A percentile compares a stretch with the other conserved stretches of the same genome.
These are phyloP conservation scores for Sardina pilchardus DNA, from an alignment of 2,113 vertebrate species.

Conservation along the genomic window DNA sequence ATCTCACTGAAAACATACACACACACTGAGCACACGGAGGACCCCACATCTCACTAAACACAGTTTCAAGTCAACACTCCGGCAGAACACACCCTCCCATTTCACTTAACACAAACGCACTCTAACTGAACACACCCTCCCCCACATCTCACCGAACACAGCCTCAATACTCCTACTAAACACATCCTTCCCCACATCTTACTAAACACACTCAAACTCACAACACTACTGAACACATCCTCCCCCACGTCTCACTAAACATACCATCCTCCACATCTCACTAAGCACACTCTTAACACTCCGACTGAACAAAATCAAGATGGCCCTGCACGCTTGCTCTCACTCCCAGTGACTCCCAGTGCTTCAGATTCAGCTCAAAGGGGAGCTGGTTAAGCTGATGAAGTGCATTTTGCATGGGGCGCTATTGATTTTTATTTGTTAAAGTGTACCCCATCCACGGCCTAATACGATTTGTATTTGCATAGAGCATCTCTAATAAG, in stretches of 20 bases:
- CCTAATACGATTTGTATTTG: background rate
- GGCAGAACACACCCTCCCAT: too few species aligned
- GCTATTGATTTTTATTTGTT: conserved; percentile 6
- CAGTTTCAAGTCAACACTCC: too few species aligned
- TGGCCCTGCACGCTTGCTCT: background rate
- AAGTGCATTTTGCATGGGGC: background rate
- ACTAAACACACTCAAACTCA: background rate
- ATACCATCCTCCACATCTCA: too few species aligned
- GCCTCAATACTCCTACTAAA: too few species aligned
- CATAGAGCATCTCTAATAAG: background rate
- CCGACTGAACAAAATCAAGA: too few species aligned
- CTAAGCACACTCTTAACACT: too few species aligned
- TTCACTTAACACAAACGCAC: too few species aligned
- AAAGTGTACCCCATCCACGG: background rate
- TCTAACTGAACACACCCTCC: too few species aligned
- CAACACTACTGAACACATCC: too few species aligned
- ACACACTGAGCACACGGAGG: too few species aligned
- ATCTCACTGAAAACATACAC: background rate
- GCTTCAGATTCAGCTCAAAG: background rate
- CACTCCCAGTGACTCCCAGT: background rate
- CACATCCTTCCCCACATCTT: too few species aligned
- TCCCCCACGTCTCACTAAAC: background rate
- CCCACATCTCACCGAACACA: background rate
- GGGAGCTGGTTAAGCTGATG: background rate
- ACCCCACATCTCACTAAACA: too few species aligned